A percentile compares a stretch with the other conserved stretches of the same genome.
Conservation (phyloP, 2,797 vertebrate species). For the Salmo trutta region DNA sequence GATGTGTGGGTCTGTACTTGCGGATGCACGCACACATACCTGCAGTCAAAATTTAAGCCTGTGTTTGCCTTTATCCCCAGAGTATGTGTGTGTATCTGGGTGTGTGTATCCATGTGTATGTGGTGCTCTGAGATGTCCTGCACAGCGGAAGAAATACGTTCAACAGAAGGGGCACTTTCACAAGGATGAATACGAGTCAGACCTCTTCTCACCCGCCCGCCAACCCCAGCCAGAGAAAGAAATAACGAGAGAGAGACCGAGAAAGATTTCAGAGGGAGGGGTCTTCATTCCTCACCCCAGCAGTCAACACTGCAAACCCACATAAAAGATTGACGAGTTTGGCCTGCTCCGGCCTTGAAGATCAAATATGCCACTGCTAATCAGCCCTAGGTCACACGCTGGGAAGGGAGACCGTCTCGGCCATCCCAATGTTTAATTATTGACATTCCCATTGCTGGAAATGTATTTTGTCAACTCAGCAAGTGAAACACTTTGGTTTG, state of each 20-base stretch:
- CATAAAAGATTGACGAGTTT: slow-evolving; percentile 70
- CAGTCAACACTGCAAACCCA: slow-evolving; percentile 57
- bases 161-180: slow-evolving; percentile 65
- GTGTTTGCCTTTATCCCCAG: not conserved
- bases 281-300: slow-evolving; percentile 56
- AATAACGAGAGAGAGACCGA: slow-evolving; percentile 25
- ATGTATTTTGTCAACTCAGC: slow-evolving; percentile 71
- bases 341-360: slow-evolving; percentile 66
- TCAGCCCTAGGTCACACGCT: slow-evolving; percentile 69
- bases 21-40: not conserved
- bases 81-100: slow-evolving; percentile 14
- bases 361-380: slow-evolving; percentile 68
- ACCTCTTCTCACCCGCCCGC: slow-evolving; percentile 52
- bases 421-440: slow-evolving; percentile 76
- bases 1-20: slow-evolving; percentile 14
- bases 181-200: slow-evolving; percentile 58
- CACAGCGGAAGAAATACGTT: slow-evolving; percentile 65
- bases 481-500: slow-evolving; percentile 61
- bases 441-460: slow-evolving; percentile 66
- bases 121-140: slow-evolving; percentile 44
- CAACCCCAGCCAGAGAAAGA: slow-evolving; percentile 43
- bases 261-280: slow-evolving; percentile 48
- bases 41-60: not conserved
- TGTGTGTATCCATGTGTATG: slow-evolving; percentile 23
- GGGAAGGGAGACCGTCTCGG: slow-evolving; percentile 66